These are phyloP conservation scores for Diorhabda elongata DNA, from an alignment of 1,140 invertebrate species.

Conservation along the genomic window DNA sequence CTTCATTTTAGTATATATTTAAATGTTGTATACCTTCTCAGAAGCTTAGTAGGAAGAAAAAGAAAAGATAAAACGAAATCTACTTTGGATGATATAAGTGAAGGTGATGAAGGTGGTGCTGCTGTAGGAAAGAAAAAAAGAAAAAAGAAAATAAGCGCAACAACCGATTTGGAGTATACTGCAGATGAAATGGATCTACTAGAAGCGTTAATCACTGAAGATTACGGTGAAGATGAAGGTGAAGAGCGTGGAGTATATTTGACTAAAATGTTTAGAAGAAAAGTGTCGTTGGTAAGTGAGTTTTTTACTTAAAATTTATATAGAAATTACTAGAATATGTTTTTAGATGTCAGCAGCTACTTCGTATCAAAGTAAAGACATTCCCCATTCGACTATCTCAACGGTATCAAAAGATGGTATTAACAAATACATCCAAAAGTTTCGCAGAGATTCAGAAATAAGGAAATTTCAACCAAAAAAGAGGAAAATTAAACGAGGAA, in stretches of 20 bases:
- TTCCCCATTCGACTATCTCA: conserved; percentile 13
- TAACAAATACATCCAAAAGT: conserved; percentile 36
- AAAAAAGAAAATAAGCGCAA: conserved; percentile 9
- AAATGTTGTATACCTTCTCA: not conserved
- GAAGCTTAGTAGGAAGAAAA: not conserved
- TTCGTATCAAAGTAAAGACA: conserved; percentile 33
- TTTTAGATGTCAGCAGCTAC: conserved; percentile 34
- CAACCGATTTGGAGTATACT: not conserved
- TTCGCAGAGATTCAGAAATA: conserved; percentile 38
- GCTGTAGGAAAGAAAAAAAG: conserved; percentile 11
- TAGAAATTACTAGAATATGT: not conserved
- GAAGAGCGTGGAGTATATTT: conserved; percentile 23
- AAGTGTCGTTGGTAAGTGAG: conserved; percentile 27
- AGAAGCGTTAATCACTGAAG: not conserved
- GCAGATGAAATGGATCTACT: not conserved
- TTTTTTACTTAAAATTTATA: not conserved
- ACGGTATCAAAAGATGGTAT: conserved; percentile 15
- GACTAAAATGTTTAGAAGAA: conserved; percentile 30
- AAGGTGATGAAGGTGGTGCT: conserved; percentile 13
- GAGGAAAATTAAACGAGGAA: conserved; percentile 48
- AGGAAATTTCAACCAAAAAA: conserved; percentile 41
- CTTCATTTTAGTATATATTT: not conserved
- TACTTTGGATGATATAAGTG: conserved; percentile 1
- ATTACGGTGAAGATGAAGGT: not conserved
- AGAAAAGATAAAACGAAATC: not conserved